Evolutionary conservation across 2,113 vertebrate genomes (phyloP).

Genomic region (Morone saxatilis): DNA sequence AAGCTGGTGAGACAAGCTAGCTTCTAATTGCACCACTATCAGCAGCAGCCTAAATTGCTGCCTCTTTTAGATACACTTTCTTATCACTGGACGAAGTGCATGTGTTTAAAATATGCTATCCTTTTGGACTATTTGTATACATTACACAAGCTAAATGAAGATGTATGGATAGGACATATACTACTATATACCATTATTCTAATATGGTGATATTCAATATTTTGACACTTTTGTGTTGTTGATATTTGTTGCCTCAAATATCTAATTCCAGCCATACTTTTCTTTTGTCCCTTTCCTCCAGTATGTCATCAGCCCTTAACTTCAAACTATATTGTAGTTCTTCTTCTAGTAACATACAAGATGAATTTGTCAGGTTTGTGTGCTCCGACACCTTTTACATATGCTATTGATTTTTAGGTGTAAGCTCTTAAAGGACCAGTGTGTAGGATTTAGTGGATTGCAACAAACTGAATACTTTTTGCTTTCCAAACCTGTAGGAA

Average conservation of each 20-base stretch:
- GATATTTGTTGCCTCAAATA: neutral
- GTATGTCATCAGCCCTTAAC: neutral
- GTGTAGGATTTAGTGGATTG: too few relatives aligned
- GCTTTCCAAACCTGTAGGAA: too few relatives aligned
- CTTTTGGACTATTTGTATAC: neutral
- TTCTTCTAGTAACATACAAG: neutral
- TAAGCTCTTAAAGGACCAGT: neutral
- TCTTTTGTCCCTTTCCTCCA: neutral
- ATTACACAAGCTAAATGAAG: neutral
- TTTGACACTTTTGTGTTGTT: neutral
- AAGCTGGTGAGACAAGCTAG: neutral
- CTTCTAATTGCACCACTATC: neutral
- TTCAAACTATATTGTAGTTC: neutral
- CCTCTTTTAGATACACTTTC: neutral
- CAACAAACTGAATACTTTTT: too few relatives aligned
- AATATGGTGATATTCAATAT: neutral
- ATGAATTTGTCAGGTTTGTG: neutral
- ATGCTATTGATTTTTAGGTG: neutral
- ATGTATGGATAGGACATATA: neutral
- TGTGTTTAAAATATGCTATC: neutral
- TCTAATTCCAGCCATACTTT: neutral
- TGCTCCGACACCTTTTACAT: neutral
- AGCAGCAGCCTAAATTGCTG: neutral
- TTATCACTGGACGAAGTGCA: neutral
- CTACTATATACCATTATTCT: neutral